Evolutionary conservation across 2,888 invertebrate species (phyloP).

Genomic region (Tenthredo amoena): DNA sequence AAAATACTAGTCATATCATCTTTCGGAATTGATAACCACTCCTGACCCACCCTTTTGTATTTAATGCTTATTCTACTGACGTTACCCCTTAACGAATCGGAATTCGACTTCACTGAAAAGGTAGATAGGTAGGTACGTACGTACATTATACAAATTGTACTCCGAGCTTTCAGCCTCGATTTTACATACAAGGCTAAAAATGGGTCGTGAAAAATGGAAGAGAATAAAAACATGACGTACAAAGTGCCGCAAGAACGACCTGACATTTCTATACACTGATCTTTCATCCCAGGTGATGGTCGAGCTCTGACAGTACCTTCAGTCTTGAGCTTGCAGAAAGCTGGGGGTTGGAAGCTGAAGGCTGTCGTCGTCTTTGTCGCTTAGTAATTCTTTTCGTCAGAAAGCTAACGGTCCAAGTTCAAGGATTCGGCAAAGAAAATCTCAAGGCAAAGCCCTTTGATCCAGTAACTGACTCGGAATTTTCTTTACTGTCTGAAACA

Average conservation of each 20-base stretch:
- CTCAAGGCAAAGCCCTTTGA: neutral
- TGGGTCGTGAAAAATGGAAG: conserved; percentile 1
- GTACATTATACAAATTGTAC: conserved; percentile 4
- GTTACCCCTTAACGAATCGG: too few relatives aligned
- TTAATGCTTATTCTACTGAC: neutral
- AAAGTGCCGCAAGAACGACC: conserved; percentile 19
- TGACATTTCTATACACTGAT: conserved; percentile 13
- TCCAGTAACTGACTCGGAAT: neutral
- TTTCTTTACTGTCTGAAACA: neutral
- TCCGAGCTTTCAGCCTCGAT: neutral
- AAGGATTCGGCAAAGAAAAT: neutral
- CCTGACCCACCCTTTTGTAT: neutral
- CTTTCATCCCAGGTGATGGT: neutral
- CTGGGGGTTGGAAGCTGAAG: neutral
- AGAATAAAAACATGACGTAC: conserved; percentile 28
- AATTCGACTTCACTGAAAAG: neutral
- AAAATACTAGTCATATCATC: neutral
- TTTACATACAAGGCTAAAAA: neutral
- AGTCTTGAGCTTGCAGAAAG: neutral
- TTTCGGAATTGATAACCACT: neutral
- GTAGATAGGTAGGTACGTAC: neutral
- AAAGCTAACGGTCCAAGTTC: conserved; percentile 1
- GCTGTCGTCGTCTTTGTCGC: neutral
- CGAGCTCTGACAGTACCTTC: neutral
- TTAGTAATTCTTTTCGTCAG: neutral